Conservation (phyloP, 2,113 vertebrate species). For the Gallinago undulata region DNA sequence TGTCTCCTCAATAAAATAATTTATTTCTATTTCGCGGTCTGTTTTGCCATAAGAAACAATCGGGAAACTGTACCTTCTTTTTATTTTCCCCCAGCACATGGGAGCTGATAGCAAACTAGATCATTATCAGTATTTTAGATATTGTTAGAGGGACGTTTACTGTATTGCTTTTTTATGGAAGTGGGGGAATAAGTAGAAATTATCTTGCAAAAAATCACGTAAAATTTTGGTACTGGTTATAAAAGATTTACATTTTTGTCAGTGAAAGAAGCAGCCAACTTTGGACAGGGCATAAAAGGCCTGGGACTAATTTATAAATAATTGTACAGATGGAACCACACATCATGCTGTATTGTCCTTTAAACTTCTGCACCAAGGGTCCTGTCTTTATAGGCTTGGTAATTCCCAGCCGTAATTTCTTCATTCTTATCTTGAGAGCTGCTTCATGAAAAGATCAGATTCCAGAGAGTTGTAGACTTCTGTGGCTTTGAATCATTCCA, state of each 20-base stretch:
- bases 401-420: background rate
- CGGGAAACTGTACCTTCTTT: background rate
- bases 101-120: background rate
- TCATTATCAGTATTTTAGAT: background rate
- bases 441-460: background rate
- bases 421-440: background rate
- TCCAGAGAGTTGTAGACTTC: background rate
- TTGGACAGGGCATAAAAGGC: background rate
- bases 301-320: background rate
- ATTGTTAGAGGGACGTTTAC: background rate
- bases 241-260: background rate
- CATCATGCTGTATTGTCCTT: background rate
- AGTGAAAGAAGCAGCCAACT: background rate
- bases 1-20: background rate
- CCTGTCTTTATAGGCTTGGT: background rate
- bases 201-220: background rate
- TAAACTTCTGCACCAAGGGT: background rate
- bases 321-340: background rate
- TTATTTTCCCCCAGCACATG: fast-evolving
- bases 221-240: background rate
- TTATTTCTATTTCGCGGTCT: background rate
- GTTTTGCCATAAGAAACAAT: background rate
- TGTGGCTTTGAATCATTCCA: background rate
- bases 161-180: background rate
- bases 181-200: background rate